Base-by-base conservation (phyloP, 2,797 vertebrate genomes). In the Microctenopoma stevenorrisi region DNA sequence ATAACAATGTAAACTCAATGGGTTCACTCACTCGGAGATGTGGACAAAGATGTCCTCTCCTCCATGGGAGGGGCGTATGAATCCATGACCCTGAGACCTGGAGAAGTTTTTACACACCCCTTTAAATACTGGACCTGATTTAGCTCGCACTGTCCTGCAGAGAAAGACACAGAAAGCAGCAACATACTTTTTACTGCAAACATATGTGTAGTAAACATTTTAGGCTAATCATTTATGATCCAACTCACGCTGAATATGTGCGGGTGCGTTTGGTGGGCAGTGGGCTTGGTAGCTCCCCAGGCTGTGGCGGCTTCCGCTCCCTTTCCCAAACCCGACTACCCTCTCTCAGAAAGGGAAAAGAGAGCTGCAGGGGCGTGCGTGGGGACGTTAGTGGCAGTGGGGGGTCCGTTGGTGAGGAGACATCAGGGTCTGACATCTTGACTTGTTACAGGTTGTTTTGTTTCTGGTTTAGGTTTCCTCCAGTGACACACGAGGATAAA, bases 41-140 rank as follows among this genome's bases (percentile, higher is more conserved):
- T 99, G 98, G 69, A 99, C 98, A 0, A 97, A 99, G 90, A 99
- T 98, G 91, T 99, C 97, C 86, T 99, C 98, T 16, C 95, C 95
- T 75, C 98, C 97, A 0, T 93, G 95, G 75, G 95, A 93, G 0
- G 98, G 98, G 1, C 93, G 95, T 77, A 99, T 96, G 92, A 98
- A 99, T 44, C 98, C 98, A 0, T 99, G 97, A 84, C 98, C 98
- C 90, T 98, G 96, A 70, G 97, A 97, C 81, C 98, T 95, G 33
- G 96, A 99, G 91, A 99, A 99, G 93, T 97, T 96, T 91, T 97
- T 98, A 90, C 98, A 99, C 79, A 97, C 91, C 0, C 97, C 97
- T 86, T 96, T 98, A 87, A 94, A 99, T 61, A 96, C 89, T 0
- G 97, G 97, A 62, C 97, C 96, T 1, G 96, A 96, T 0, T 93